These are phyloP conservation scores for Polypedilum pembai DNA, from an alignment of 1,140 invertebrate genomes.

Conservation along the genomic window DNA sequence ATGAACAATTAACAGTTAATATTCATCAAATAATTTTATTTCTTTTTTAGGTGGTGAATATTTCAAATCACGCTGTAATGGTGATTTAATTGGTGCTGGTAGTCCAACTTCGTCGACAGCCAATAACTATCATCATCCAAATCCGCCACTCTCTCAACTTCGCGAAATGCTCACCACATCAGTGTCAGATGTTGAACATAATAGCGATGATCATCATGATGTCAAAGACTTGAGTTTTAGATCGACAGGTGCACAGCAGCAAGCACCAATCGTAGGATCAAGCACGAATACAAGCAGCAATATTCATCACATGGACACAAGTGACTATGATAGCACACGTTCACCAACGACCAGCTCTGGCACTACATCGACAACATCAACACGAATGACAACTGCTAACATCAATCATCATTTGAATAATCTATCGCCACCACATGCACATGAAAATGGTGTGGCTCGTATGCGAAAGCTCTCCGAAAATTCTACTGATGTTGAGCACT, in stretches of 20 bases:
- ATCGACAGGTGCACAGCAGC: slow-evolving; percentile 41
- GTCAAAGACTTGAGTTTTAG: slow-evolving; percentile 43
- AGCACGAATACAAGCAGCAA: slow-evolving; percentile 32
- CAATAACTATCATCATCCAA: slow-evolving; percentile 37
- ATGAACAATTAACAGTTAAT: background rate
- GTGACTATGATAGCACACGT: slow-evolving; percentile 19
- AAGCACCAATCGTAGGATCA: slow-evolving; percentile 32
- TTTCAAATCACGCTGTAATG: slow-evolving; percentile 46
- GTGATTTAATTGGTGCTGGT: slow-evolving; percentile 42
- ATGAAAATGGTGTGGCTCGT: slow-evolving; percentile 35
- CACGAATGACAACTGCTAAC: background rate
- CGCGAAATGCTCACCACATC: slow-evolving; percentile 38
- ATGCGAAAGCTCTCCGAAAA: slow-evolving; percentile 45
- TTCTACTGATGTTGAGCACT: slow-evolving; percentile 45
- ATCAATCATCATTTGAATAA: slow-evolving; percentile 33
- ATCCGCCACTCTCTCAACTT: slow-evolving; percentile 43
- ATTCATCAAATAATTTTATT: background rate
- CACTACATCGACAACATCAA: slow-evolving; percentile 33
- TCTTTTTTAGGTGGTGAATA: slow-evolving; percentile 48
- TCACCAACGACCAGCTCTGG: slow-evolving; percentile 31
- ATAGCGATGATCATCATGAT: slow-evolving; percentile 61
- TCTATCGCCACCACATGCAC: slow-evolving; percentile 39
- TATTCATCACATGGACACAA: slow-evolving; percentile 22
- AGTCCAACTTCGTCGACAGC: slow-evolving; percentile 39
- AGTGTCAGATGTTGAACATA: slow-evolving; percentile 42